These are phyloP conservation scores for Physella acuta DNA, from an alignment of 1,140 invertebrate species.

Conservation along the genomic window DNA sequence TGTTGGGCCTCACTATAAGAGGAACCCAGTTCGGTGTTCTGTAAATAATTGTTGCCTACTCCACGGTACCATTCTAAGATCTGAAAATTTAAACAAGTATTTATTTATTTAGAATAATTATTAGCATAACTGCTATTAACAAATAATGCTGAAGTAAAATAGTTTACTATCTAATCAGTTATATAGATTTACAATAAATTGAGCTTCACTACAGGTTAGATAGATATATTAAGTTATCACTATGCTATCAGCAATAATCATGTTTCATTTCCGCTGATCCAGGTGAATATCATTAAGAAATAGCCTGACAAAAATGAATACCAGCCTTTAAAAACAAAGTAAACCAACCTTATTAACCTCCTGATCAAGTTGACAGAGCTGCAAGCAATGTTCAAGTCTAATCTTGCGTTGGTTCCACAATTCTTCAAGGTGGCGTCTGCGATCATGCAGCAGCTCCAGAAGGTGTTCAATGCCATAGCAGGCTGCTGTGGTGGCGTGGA, in stretches of 20 bases:
- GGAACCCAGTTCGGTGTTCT: slow-evolving; percentile 62
- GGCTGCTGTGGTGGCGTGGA: slow-evolving; percentile 61
- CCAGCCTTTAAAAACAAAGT: neutral
- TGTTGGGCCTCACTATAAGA: slow-evolving; percentile 72
- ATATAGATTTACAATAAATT: too few relatives aligned
- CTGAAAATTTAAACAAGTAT: too few relatives aligned
- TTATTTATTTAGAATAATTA: too few relatives aligned
- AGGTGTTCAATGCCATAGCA: slow-evolving; percentile 62
- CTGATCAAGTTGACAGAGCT: slow-evolving; percentile 72
- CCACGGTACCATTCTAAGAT: slow-evolving; percentile 58
- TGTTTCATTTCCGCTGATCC: too few relatives aligned
- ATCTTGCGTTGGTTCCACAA: slow-evolving; percentile 68
- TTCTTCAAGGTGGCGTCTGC: slow-evolving; percentile 72
- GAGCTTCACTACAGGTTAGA: too few relatives aligned
- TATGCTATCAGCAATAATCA: too few relatives aligned
- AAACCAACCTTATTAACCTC: slow-evolving; percentile 69
- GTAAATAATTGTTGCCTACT: slow-evolving; percentile 52
- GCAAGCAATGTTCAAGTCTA: slow-evolving; percentile 76
- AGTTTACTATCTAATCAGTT: too few relatives aligned
- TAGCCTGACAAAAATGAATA: too few relatives aligned
- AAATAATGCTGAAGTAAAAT: too few relatives aligned
- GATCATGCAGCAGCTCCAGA: slow-evolving; percentile 72
- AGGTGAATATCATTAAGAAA: too few relatives aligned
- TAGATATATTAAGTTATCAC: too few relatives aligned
- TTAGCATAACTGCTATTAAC: too few relatives aligned